Conservation (phyloP, 2,888 invertebrate genomes). For the Caenorhabditis doughertyi region DNA sequence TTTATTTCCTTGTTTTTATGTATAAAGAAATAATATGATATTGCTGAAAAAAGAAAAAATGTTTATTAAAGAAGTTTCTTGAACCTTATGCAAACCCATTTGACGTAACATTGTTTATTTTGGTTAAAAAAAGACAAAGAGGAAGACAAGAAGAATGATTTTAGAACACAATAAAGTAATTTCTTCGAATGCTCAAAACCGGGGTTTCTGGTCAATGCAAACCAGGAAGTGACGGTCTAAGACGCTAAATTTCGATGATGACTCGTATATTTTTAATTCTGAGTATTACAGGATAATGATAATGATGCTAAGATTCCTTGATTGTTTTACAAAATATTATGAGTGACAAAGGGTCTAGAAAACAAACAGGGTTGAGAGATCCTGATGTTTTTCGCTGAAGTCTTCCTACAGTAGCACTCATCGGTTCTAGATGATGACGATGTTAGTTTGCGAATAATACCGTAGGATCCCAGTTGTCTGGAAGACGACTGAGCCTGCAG, state of each 20-base stretch:
- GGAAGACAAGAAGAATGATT: background rate
- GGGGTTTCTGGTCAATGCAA: background rate
- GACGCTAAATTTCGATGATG: background rate
- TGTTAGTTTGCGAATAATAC: too few relatives aligned
- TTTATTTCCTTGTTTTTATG: constrained; percentile 50
- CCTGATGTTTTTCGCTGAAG: too few relatives aligned
- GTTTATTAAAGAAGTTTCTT: constrained; percentile 4
- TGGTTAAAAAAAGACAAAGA: background rate
- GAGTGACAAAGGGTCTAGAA: too few relatives aligned
- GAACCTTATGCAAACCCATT: background rate
- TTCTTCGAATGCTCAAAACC: constrained; percentile 2
- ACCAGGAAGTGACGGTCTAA: constrained; percentile 18
- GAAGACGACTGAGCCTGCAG: too few relatives aligned
- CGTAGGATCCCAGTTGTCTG: too few relatives aligned
- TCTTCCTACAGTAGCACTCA: too few relatives aligned
- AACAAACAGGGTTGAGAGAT: too few relatives aligned
- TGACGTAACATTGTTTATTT: constrained; percentile 10
- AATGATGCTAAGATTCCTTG: background rate
- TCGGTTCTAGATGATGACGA: too few relatives aligned
- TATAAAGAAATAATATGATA: background rate
- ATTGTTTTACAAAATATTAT: too few relatives aligned
- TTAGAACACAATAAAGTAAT: constrained; percentile 10
- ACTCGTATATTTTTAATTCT: background rate
- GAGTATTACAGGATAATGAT: background rate
- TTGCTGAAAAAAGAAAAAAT: background rate